phyloP scores from a whole-genome alignment of 2,888 invertebrate genomes.

The Eupithecia abbreviata region DNA sequence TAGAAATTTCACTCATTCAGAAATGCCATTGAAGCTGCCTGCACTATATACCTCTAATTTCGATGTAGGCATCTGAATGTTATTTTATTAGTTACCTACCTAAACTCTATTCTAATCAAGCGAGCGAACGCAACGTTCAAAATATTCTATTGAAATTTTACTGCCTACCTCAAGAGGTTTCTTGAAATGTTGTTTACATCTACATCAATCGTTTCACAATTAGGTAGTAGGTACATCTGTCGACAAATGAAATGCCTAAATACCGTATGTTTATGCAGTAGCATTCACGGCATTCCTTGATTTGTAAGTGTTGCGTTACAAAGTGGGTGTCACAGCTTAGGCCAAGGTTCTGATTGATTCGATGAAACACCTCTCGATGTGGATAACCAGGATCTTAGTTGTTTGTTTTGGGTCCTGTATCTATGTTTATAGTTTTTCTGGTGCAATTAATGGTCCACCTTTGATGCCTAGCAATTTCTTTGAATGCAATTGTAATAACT shows the following conservation, averaged over 20 bases:
- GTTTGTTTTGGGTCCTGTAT: background rate
- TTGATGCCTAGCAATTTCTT: background rate
- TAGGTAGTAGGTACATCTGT: slow-evolving; percentile 37
- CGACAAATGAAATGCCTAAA: slow-evolving; percentile 44
- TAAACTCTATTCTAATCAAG: background rate
- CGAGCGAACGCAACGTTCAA: background rate
- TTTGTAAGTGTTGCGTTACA: slow-evolving; percentile 55
- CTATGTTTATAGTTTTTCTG: background rate
- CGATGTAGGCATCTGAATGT: background rate
- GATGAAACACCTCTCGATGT: slow-evolving; percentile 10
- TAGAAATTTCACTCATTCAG: background rate
- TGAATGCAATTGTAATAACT: background rate
- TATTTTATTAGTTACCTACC: background rate
- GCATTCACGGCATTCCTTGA: slow-evolving; percentile 52
- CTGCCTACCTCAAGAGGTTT: slow-evolving; percentile 12
- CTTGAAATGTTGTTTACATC: slow-evolving; percentile 40
- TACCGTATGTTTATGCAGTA: slow-evolving; percentile 47
- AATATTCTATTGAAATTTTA: background rate
- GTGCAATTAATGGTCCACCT: background rate
- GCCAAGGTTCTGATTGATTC: slow-evolving; percentile 54
- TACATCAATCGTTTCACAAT: slow-evolving; percentile 41
- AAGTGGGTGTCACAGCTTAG: slow-evolving; percentile 62
- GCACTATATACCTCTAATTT: background rate
- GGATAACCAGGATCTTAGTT: background rate
- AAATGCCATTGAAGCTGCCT: background rate